Conservation (phyloP, 2,113 vertebrate genomes). For the Puffinus mauretanicus region DNA sequence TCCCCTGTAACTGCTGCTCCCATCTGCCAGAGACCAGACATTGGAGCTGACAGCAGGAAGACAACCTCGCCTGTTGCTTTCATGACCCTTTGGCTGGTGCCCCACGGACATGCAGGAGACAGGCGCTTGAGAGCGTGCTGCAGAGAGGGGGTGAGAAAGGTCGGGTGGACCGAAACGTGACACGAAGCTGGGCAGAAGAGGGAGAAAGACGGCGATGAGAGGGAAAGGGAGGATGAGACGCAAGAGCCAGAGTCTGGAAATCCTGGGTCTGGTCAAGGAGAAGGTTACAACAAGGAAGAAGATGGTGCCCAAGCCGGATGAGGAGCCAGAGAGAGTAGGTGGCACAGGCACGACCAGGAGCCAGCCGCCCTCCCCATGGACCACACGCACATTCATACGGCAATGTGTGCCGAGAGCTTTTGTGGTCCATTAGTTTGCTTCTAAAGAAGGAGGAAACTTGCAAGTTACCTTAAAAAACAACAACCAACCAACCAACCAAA, state of each 20-base stretch:
- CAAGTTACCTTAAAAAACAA: too few species aligned
- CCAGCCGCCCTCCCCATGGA: accelerated
- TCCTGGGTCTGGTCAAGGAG: neutral
- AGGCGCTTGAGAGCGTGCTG: neutral
- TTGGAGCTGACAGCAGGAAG: slow-evolving; percentile 59
- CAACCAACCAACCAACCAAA: too few species aligned
- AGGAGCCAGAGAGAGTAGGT: neutral
- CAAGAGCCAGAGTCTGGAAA: neutral
- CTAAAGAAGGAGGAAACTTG: neutral
- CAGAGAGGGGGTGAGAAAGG: neutral
- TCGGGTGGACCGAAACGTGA: neutral
- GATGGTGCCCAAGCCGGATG: neutral
- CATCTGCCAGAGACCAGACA: slow-evolving; percentile 60
- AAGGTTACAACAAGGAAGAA: neutral
- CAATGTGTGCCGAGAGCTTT: accelerated
- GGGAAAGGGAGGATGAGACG: neutral
- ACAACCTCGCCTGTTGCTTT: slow-evolving; percentile 41
- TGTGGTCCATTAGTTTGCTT: neutral
- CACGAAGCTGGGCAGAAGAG: neutral
- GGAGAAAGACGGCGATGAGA: neutral
- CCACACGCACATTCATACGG: accelerated
- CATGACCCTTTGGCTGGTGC: neutral
- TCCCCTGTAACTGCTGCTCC: slow-evolving; percentile 66
- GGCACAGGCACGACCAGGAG: neutral
- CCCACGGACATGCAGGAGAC: neutral